A percentile compares a stretch with the other conserved stretches of the same genome.
Evolutionary conservation across 2,888 invertebrate genomes (phyloP).

Genomic region (Pimpla rufipes): DNA sequence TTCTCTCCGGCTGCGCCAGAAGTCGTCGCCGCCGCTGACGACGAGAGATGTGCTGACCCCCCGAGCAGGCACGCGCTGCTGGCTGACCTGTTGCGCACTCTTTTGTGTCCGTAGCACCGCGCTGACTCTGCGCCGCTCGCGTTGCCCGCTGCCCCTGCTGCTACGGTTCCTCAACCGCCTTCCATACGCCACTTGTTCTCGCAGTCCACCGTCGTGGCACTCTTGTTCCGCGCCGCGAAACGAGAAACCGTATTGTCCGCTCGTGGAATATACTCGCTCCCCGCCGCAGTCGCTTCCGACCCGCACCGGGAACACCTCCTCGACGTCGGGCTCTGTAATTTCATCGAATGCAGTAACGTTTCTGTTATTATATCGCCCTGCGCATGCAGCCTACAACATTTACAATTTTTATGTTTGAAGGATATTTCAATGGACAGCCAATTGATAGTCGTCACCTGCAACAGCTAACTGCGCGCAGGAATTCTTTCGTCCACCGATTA

Average conservation of each 20-base stretch:
- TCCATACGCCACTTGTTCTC: constrained; percentile 78
- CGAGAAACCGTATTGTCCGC: constrained; percentile 81
- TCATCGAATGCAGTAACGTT: constrained; percentile 59
- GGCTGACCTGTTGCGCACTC: constrained; percentile 82
- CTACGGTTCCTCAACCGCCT: constrained; percentile 75
- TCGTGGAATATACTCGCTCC: constrained; percentile 30
- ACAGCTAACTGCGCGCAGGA: too few relatives aligned
- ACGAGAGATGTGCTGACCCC: constrained; percentile 71
- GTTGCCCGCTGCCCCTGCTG: constrained; percentile 25
- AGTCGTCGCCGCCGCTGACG: constrained; percentile 52
- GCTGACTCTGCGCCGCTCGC: constrained; percentile 19
- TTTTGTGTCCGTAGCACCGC: constrained; percentile 77
- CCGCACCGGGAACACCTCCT: constrained; percentile 19
- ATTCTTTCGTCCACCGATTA: too few relatives aligned
- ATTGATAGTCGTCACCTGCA: too few relatives aligned
- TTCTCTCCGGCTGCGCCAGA: constrained; percentile 55
- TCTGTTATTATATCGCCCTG: constrained; percentile 31
- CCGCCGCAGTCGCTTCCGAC: constrained; percentile 28
- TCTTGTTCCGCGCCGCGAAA: constrained; percentile 76
- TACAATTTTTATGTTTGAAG: background rate
- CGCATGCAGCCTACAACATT: background rate
- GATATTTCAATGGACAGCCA: background rate
- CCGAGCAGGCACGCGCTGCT: constrained; percentile 55
- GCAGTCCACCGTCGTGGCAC: constrained; percentile 68
- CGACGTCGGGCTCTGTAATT: constrained; percentile 66